Conservation (phyloP, 2,797 vertebrate genomes). For the Falco peregrinus region DNA sequence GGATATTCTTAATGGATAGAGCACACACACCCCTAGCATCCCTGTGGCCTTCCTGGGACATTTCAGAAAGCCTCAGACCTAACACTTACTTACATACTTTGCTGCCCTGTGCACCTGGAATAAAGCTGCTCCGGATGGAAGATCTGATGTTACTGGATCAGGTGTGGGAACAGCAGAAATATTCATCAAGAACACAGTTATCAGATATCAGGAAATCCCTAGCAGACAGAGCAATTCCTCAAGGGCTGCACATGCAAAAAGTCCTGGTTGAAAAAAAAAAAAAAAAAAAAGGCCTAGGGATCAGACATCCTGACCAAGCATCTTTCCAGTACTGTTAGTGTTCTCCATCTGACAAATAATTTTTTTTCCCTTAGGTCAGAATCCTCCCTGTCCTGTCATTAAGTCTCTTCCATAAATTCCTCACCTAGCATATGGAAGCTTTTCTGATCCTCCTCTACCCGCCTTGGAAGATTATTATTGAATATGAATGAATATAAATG, state of each 20-base stretch:
- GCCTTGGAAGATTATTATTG: background rate
- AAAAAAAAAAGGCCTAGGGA: too few relatives aligned
- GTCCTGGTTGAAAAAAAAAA: background rate
- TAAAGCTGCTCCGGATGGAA: background rate
- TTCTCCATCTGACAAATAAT: background rate
- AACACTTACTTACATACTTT: background rate
- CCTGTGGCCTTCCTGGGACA: background rate
- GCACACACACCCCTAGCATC: background rate
- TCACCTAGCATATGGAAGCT: background rate
- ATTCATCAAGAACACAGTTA: background rate
- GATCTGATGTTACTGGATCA: background rate
- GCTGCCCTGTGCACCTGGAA: background rate
- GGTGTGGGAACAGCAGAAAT: background rate
- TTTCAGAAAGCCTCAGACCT: background rate
- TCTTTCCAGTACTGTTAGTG: background rate
- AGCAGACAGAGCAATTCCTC: background rate
- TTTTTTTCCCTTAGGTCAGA: background rate
- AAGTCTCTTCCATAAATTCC: background rate
- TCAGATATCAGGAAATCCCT: background rate
- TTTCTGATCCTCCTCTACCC: background rate
- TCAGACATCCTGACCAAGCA: background rate
- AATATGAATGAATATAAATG: background rate
- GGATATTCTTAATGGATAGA: rapidly evolving
- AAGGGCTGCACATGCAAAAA: background rate
- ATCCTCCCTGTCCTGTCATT: background rate